phyloP scores from a whole-genome alignment of 2,113 vertebrate species.

The Drymodes brunneopygia region DNA sequence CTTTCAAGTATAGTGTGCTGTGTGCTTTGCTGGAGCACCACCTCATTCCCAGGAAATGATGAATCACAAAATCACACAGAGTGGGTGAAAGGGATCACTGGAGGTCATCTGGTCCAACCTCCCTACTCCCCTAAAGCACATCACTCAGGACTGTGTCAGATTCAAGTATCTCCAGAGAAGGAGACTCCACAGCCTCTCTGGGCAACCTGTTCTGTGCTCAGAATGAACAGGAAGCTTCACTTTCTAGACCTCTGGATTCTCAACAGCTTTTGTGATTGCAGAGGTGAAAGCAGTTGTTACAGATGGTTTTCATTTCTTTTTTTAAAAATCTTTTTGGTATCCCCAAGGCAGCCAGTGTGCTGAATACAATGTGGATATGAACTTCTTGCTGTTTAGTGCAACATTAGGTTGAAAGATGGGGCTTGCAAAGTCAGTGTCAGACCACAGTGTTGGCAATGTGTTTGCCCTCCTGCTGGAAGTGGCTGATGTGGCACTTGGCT shows the following conservation, averaged over 20 bases:
- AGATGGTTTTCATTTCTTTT: neutral
- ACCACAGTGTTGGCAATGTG: neutral
- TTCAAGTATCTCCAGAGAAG: neutral
- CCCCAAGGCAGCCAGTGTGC: too few relatives aligned
- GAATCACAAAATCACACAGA: neutral
- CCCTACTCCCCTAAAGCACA: neutral
- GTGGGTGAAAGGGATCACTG: neutral
- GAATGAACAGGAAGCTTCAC: neutral
- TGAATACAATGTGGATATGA: neutral
- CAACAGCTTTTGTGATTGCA: neutral
- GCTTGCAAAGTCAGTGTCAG: neutral
- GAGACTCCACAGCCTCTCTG: neutral
- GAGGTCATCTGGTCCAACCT: neutral
- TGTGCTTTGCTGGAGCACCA: neutral
- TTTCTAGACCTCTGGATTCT: neutral
- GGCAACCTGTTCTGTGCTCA: neutral
- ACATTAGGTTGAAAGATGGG: accelerated
- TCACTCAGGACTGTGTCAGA: neutral
- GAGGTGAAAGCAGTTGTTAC: neutral
- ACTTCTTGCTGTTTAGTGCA: neutral
- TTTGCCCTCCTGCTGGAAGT: neutral
- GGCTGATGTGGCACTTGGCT: accelerated
- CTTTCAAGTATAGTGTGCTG: neutral
- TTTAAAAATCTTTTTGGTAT: neutral
- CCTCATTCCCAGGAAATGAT: neutral